Percentiles rank a stretch among this genome's conserved stretches.
Evolutionary conservation across 1,140 invertebrate genomes (phyloP).

Genomic region (Anastrepha ludens): DNA sequence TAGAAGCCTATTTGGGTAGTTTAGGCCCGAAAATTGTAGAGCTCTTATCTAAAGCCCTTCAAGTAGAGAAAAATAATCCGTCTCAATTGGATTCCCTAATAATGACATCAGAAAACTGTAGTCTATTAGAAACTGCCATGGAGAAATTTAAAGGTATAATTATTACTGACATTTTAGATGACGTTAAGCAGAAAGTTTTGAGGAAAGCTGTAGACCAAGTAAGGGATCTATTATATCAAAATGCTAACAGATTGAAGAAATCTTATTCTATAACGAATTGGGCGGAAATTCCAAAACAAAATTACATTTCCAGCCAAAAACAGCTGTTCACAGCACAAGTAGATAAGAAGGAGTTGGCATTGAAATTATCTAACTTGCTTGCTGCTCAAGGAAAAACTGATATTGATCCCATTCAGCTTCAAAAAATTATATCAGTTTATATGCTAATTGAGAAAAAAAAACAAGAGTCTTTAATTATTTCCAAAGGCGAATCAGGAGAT

Average conservation of each 20-base stretch:
- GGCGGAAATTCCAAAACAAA: neutral
- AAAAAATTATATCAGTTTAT: conserved; percentile 68
- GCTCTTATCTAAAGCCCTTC: conserved; percentile 81
- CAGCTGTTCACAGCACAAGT: neutral
- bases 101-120: conserved; percentile 64
- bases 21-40: conserved; percentile 85
- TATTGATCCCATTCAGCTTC: conserved; percentile 64
- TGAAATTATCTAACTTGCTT: conserved; percentile 64
- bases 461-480: neutral
- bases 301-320: neutral
- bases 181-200: conserved; percentile 62
- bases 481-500: neutral
- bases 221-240: conserved; percentile 58
- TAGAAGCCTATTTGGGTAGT: conserved; percentile 86
- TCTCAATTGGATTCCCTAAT: conserved; percentile 57
- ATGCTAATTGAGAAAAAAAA: conserved; percentile 66
- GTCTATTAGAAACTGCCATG: conserved; percentile 65
- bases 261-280: neutral
- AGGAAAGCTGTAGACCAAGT: conserved; percentile 65
- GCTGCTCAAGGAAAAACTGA: conserved; percentile 69
- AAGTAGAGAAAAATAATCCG: conserved; percentile 78
- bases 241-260: neutral
- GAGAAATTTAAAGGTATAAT: conserved; percentile 69
- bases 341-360: conserved; percentile 65
- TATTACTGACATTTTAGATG: conserved; percentile 65